phyloP scores from a whole-genome alignment of 2,797 vertebrate genomes.

The Cyclopterus lumpus region DNA sequence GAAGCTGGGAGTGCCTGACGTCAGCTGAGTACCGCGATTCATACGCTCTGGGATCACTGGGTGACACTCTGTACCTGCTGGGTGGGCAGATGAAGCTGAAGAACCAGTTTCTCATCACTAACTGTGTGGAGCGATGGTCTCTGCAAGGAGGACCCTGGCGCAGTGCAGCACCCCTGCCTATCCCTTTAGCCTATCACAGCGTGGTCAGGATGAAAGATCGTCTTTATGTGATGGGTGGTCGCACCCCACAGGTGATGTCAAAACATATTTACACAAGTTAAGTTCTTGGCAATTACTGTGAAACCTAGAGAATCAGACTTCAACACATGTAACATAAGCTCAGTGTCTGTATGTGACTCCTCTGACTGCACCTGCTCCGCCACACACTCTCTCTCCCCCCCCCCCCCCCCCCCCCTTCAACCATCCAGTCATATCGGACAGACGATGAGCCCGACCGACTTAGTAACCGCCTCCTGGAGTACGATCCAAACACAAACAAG shows the following conservation, averaged over 20 bases:
- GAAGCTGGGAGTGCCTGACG: slow-evolving; percentile 92
- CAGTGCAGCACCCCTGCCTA: slow-evolving; percentile 88
- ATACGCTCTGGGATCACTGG: slow-evolving; percentile 88
- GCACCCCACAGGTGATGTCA: slow-evolving; percentile 92
- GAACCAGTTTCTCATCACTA: slow-evolving; percentile 92
- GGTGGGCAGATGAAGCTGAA: slow-evolving; percentile 97
- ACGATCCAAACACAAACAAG: slow-evolving; percentile 91
- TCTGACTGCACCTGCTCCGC: slow-evolving; percentile 69
- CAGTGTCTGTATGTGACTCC: slow-evolving; percentile 15
- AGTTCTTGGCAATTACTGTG: background rate
- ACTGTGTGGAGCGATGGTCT: slow-evolving; percentile 92
- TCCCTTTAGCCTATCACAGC: slow-evolving; percentile 91
- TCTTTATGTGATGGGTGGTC: slow-evolving; percentile 94
- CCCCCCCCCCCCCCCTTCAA: background rate
- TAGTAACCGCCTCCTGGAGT: slow-evolving; percentile 91
- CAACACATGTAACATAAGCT: slow-evolving; percentile 1
- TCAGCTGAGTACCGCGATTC: slow-evolving; percentile 92
- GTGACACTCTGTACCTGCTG: slow-evolving; percentile 89
- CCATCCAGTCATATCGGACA: slow-evolving; percentile 85
- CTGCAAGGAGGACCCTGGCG: slow-evolving; percentile 91
- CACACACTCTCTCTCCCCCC: slow-evolving; percentile 20
- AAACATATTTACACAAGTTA: background rate
- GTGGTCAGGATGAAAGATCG: slow-evolving; percentile 87
- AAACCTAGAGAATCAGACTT: slow-evolving; percentile 5
- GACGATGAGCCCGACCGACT: slow-evolving; percentile 97